A percentile compares a stretch with the other conserved stretches of the same genome.
Conservation (phyloP, 2,797 vertebrate species). For the Alosa sapidissima region DNA sequence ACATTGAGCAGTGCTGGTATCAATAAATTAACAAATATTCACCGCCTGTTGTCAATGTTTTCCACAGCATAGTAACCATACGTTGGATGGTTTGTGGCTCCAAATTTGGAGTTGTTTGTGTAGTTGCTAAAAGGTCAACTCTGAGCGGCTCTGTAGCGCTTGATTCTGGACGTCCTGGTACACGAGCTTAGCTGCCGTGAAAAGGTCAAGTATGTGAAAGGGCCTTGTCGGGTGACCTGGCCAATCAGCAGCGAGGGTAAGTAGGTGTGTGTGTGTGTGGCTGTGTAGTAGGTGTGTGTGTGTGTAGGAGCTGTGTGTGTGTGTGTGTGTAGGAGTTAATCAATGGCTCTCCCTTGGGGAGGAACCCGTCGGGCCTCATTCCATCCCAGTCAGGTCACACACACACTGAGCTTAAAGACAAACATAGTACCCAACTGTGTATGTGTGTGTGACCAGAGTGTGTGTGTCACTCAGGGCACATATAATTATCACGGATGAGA, state of each 20-base stretch:
- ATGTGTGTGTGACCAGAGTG: not conserved
- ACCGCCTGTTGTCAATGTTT: too few species aligned
- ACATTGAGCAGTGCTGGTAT: not conserved
- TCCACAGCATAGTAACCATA: too few species aligned
- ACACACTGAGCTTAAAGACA: too few species aligned
- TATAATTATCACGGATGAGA: not conserved
- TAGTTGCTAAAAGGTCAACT: not conserved
- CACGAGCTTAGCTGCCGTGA: slow-evolving; percentile 26
- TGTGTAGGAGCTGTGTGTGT: too few species aligned
- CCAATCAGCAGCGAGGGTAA: slow-evolving; percentile 20
- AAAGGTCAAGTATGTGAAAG: slow-evolving; percentile 42
- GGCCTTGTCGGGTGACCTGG: not conserved
- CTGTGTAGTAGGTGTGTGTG: too few species aligned
- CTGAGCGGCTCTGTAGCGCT: slow-evolving; percentile 40
- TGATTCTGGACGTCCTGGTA: slow-evolving; percentile 39
- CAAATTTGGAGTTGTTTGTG: not conserved
- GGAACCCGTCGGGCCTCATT: too few species aligned
- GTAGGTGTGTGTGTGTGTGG: not conserved
- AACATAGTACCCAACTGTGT: not conserved
- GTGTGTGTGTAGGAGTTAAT: not conserved
- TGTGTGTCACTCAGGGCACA: not conserved
- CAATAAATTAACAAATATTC: too few species aligned
- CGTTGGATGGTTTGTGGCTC: too few species aligned
- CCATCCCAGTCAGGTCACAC: too few species aligned
- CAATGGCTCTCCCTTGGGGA: not conserved